Evolutionary conservation across 2,888 invertebrate genomes (phyloP).

Genomic region (Cantharis rufa): DNA sequence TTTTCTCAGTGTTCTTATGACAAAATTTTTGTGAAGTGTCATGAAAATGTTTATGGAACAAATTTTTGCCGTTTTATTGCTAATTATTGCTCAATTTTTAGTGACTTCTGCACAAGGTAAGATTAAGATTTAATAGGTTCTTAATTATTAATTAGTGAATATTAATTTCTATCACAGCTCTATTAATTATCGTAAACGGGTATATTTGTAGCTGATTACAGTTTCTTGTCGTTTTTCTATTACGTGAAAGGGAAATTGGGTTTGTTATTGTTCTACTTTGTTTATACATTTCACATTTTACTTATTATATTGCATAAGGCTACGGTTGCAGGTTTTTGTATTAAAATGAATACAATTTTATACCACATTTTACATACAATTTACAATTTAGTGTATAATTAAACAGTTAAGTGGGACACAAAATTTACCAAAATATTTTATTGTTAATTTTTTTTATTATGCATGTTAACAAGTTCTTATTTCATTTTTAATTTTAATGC

Average conservation of each 20-base stretch:
- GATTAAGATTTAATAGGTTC: background rate
- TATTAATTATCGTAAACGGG: background rate
- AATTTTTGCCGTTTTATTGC: conserved; percentile 15
- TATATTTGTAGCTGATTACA: background rate
- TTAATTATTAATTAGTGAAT: background rate
- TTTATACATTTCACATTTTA: conserved; percentile 5
- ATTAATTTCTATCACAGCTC: background rate
- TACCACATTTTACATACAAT: background rate
- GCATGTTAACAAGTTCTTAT: background rate
- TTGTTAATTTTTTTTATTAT: background rate
- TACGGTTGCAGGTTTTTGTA: background rate
- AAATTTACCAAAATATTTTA: background rate
- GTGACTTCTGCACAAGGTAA: conserved; percentile 23
- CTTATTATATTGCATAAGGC: conserved; percentile 3
- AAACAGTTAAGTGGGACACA: background rate
- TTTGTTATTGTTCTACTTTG: conserved; percentile 6
- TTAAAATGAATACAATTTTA: conserved; percentile 6
- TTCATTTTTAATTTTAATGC: background rate
- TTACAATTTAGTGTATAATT: background rate
- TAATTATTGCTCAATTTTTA: conserved; percentile 13
- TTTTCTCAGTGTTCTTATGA: background rate
- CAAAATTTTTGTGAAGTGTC: background rate
- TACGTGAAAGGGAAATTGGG: background rate
- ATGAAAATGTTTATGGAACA: conserved; percentile 1
- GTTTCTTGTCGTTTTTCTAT: background rate